These are phyloP conservation scores for Pseudopipra pipra DNA, from an alignment of 2,113 vertebrate genomes.

Conservation along the genomic window DNA sequence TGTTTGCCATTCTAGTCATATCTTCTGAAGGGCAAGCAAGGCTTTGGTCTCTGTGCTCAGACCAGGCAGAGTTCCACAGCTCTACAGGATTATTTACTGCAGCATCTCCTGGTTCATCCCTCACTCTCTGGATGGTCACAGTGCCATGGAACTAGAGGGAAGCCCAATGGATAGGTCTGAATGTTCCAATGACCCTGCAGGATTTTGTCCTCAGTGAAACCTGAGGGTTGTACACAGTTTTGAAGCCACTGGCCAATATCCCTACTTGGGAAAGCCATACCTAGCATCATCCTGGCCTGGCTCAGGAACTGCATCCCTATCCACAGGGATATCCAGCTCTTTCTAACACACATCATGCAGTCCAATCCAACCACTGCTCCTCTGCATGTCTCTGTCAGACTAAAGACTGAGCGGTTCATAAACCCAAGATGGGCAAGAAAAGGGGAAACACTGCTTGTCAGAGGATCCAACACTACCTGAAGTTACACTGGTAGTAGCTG, in stretches of 20 bases:
- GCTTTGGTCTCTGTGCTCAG: not conserved
- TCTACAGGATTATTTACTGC: not conserved
- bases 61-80: not conserved
- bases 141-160: not conserved
- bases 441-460: not conserved
- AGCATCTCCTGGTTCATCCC: not conserved
- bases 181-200: not conserved
- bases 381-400: not conserved
- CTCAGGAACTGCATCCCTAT: not conserved
- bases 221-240: not conserved
- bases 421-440: not conserved
- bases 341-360: not conserved
- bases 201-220: not conserved
- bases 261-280: not conserved
- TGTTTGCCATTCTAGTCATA: not conserved
- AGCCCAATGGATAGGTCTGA: not conserved
- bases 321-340: not conserved
- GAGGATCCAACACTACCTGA: not conserved
- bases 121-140: not conserved
- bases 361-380: not conserved
- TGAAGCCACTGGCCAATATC: not conserved
- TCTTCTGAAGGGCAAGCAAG: not conserved
- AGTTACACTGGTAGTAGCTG: not conserved
- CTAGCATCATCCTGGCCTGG: not conserved
- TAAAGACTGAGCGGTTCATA: not conserved